These are phyloP conservation scores for Sebastes reedi DNA, from an alignment of 2,797 vertebrate species.

Conservation along the genomic window DNA sequence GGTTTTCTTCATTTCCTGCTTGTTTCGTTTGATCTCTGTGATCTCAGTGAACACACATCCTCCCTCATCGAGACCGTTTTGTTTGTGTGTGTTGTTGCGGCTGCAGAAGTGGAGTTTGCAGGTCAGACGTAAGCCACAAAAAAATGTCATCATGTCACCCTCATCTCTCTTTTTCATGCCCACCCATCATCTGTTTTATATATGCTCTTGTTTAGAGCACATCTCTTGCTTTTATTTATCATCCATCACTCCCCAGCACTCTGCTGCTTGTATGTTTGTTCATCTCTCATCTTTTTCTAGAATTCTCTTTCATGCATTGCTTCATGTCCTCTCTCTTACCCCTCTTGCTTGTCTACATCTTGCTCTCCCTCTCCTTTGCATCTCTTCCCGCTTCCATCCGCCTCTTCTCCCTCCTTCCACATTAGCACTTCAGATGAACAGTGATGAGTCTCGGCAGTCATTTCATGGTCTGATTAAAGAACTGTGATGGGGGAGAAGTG, in stretches of 20 bases:
- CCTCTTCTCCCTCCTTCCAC: constrained; percentile 15
- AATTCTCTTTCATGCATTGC: constrained; percentile 3
- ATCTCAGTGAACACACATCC: not conserved
- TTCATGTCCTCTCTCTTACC: not conserved
- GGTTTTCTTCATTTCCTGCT: constrained; percentile 10
- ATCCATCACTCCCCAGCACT: not conserved
- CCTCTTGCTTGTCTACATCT: not conserved
- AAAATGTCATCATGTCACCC: not conserved
- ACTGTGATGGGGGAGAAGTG: not conserved
- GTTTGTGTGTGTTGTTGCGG: not conserved
- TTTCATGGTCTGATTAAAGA: constrained; percentile 63
- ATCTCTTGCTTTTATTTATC: constrained; percentile 3
- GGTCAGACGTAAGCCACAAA: not conserved
- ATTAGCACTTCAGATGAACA: constrained; percentile 46
- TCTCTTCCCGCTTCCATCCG: constrained; percentile 7
- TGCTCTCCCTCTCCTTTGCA: constrained; percentile 1
- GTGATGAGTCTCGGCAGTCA: constrained; percentile 45
- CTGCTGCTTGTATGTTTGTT: not conserved
- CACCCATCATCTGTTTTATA: not conserved
- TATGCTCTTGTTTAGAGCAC: not conserved
- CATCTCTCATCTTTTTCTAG: not conserved
- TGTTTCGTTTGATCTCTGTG: constrained; percentile 12
- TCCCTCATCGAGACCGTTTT: not conserved
- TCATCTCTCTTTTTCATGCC: not conserved
- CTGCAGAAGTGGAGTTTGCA: constrained; percentile 4